These are phyloP conservation scores for Regulus satrapa DNA, from an alignment of 2,113 vertebrate species.

Conservation along the genomic window DNA sequence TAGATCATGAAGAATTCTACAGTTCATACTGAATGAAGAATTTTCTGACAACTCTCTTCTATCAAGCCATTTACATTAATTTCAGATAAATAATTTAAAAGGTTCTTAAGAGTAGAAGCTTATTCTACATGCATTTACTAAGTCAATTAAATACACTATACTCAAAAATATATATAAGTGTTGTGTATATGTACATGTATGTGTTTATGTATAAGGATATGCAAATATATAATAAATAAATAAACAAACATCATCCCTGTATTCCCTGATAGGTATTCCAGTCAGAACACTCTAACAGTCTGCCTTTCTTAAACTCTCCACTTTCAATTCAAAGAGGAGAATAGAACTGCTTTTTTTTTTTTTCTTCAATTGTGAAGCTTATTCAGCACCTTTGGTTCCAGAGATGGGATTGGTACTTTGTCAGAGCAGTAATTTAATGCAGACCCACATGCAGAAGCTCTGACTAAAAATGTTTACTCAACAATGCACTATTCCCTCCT, in stretches of 20 bases:
- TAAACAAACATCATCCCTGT: background rate
- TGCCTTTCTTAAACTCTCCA: background rate
- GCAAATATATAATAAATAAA: background rate
- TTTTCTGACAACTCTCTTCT: background rate
- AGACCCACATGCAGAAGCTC: background rate
- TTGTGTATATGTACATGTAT: background rate
- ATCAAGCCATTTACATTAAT: background rate
- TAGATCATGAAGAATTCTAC: background rate
- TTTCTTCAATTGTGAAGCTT: background rate
- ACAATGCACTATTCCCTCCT: background rate
- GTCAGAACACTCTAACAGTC: background rate
- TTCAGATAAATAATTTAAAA: background rate
- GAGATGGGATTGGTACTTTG: background rate
- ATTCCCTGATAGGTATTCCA: background rate
- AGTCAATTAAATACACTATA: background rate
- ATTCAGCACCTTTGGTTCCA: background rate
- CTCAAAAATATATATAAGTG: background rate
- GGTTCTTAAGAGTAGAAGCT: background rate
- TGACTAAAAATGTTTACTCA: background rate
- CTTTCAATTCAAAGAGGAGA: background rate
- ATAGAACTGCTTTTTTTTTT: background rate
- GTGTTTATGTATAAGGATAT: background rate
- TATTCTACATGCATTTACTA: background rate
- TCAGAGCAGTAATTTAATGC: background rate
- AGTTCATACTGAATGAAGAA: background rate